Evolutionary conservation across 2,113 vertebrate genomes (phyloP).

Genomic region (Indicator indicator): DNA sequence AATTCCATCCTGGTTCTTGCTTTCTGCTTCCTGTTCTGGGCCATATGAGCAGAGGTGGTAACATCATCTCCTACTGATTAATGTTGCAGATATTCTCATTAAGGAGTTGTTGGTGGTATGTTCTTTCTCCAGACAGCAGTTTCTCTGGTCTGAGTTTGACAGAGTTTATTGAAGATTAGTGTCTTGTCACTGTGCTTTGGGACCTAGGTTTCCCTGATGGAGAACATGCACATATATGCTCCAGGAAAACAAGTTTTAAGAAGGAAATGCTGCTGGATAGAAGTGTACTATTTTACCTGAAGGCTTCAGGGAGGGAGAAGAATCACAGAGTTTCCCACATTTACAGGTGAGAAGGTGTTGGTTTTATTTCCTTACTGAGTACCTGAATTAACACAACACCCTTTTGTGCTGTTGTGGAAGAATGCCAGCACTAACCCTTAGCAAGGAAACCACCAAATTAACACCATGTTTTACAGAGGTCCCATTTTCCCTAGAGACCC

Average conservation of each 20-base stretch:
- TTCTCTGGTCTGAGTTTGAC: neutral
- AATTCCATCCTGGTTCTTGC: neutral
- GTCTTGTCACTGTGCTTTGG: neutral
- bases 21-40: neutral
- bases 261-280: neutral
- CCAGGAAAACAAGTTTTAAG: neutral
- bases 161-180: neutral
- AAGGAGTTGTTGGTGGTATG: accelerated
- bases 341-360: neutral
- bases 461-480: neutral
- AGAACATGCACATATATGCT: accelerated
- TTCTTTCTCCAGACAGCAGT: neutral
- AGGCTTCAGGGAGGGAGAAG: accelerated
- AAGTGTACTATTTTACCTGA: neutral
- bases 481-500: neutral
- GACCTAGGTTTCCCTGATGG: neutral
- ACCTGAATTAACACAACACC: neutral
- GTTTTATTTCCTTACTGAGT: neutral
- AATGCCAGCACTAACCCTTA: neutral
- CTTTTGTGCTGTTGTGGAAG: neutral
- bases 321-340: neutral
- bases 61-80: neutral
- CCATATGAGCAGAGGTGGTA: neutral
- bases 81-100: neutral
- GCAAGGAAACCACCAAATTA: neutral